These are phyloP conservation scores for Acronicta aceris DNA, from an alignment of 2,888 invertebrate genomes.

Conservation along the genomic window DNA sequence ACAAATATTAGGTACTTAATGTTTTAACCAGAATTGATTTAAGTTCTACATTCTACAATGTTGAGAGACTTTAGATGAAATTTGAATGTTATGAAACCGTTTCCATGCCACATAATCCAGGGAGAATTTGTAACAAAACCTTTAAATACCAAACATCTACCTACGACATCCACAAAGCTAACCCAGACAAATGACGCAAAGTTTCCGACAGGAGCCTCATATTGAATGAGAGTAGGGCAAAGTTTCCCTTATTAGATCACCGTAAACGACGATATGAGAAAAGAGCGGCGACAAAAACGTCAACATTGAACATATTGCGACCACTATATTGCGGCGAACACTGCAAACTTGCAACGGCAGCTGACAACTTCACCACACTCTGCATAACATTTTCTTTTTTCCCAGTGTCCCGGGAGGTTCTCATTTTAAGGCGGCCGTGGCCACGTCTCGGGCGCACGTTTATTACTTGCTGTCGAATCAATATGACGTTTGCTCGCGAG, in stretches of 20 bases:
- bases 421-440: conserved; percentile 61
- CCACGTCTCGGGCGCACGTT: conserved; percentile 68
- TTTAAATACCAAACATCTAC: conserved; percentile 47
- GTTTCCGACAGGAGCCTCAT: conserved; percentile 81
- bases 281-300: conserved; percentile 83
- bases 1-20: too few species aligned
- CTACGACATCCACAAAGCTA: conserved; percentile 39
- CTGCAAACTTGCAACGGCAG: conserved; percentile 83
- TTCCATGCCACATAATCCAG: background rate
- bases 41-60: too few species aligned
- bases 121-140: background rate
- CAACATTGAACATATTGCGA: conserved; percentile 82
- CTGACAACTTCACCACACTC: conserved; percentile 72
- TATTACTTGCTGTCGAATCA: conserved; percentile 64
- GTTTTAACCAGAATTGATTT: too few species aligned
- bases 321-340: conserved; percentile 72
- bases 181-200: conserved; percentile 75
- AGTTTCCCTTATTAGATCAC: conserved; percentile 87
- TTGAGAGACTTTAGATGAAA: too few species aligned
- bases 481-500: conserved; percentile 43
- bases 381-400: conserved; percentile 79
- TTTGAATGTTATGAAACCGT: too few species aligned
- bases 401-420: conserved; percentile 56
- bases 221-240: conserved; percentile 82
- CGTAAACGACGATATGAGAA: conserved; percentile 83